Conservation (phyloP, 2,113 vertebrate genomes). For the Scopus umbretta region DNA sequence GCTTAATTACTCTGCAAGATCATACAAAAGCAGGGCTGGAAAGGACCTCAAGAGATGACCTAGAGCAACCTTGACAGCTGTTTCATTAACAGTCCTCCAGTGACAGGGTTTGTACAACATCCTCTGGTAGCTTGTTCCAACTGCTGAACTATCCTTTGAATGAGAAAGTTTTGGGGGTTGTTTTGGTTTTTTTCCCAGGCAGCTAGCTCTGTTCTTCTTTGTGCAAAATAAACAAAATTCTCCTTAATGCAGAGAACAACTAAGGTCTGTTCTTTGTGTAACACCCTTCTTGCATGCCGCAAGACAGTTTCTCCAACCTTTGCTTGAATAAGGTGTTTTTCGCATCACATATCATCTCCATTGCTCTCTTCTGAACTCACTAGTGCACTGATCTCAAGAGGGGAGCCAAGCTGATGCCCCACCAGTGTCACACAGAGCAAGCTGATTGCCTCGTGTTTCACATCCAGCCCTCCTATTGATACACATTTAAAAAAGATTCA, state of each 20-base stretch:
- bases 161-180: not conserved
- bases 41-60: constrained; percentile 2
- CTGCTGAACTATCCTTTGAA: not conserved
- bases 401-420: not conserved
- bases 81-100: not conserved
- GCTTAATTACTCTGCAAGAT: constrained; percentile 30
- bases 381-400: not conserved
- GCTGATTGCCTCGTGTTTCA: not conserved
- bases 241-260: not conserved
- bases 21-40: not conserved
- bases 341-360: not conserved
- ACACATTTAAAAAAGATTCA: not conserved
- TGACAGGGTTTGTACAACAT: not conserved
- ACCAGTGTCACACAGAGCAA: not conserved
- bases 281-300: not conserved
- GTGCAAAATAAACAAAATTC: not conserved
- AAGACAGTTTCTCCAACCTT: not conserved
- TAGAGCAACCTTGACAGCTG: not conserved
- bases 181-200: not conserved
- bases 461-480: not conserved
- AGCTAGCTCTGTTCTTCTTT: not conserved
- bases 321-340: not conserved
- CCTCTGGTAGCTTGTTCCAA: not conserved
- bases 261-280: not conserved
- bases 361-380: not conserved